Percentiles rank a stretch among this genome's conserved stretches.
Conservation (phyloP, 2,797 vertebrate species). For the Meriones psammophilus region DNA sequence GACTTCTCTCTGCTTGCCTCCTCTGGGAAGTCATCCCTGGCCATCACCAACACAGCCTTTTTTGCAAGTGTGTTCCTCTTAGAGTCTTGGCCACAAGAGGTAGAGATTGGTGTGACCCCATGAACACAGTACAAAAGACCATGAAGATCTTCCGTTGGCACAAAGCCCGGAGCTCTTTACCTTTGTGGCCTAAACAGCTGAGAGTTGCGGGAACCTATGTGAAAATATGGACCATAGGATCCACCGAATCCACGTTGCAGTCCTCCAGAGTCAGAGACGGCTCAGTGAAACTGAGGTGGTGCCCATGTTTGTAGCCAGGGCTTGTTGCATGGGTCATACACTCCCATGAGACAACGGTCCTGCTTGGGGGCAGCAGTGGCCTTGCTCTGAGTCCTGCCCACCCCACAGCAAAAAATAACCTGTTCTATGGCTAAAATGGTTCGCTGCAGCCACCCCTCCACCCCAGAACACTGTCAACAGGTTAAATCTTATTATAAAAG, state of each 20-base stretch:
- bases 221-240: too few species aligned
- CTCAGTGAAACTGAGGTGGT: background rate
- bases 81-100: background rate
- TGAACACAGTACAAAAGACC: background rate
- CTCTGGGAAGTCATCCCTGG: background rate
- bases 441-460: background rate
- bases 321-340: background rate
- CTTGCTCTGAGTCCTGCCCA: background rate
- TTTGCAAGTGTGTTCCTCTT: background rate
- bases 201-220: background rate
- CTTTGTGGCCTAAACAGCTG: background rate
- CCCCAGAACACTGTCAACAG: background rate
- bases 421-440: background rate
- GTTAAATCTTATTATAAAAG: background rate
- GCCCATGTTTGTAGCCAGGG: too few species aligned
- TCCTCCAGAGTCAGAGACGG: background rate
- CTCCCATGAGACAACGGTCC: background rate
- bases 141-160: background rate
- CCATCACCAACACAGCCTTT: background rate
- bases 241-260: background rate
- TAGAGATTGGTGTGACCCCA: background rate
- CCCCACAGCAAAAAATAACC: background rate
- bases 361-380: background rate
- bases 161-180: background rate
- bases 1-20: background rate